Percentiles rank a stretch among this genome's conserved stretches.
Conservation (phyloP, 2,888 invertebrate species). For the Macaria liturata region DNA sequence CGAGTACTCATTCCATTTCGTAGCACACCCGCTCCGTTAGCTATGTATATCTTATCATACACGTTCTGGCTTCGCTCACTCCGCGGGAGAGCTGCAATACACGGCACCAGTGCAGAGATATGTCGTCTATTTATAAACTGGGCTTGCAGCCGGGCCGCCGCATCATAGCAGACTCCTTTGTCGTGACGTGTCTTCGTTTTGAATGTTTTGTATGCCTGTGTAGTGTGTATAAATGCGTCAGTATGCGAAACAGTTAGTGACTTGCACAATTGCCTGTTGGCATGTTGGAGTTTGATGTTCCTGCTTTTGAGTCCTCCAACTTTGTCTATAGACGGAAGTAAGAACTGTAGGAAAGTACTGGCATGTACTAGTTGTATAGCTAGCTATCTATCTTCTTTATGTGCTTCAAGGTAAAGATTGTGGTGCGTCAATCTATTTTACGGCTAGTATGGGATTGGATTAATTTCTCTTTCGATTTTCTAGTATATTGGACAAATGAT, state of each 20-base stretch:
- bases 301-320: conserved; percentile 7
- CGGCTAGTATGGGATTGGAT: too few relatives aligned
- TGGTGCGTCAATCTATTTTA: too few relatives aligned
- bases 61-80: conserved; percentile 65
- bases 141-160: conserved; percentile 66
- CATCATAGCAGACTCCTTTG: conserved; percentile 59
- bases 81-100: conserved; percentile 68
- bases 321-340: too few relatives aligned
- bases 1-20: too few relatives aligned
- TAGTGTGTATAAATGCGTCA: conserved; percentile 35
- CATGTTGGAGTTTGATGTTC: conserved; percentile 2
- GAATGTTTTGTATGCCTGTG: conserved; percentile 46
- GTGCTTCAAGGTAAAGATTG: too few relatives aligned
- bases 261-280: conserved; percentile 34
- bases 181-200: conserved; percentile 59
- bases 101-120: conserved; percentile 68
- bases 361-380: too few relatives aligned
- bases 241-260: conserved; percentile 29
- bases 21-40: conserved; percentile 19
- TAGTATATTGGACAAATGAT: too few relatives aligned
- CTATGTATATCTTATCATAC: conserved; percentile 19
- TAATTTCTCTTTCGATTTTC: too few relatives aligned
- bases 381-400: too few relatives aligned
- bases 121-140: conserved; percentile 76
- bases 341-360: too few relatives aligned